Conservation (phyloP, 2,797 vertebrate genomes). For the Enteromius anoplus region DNA sequence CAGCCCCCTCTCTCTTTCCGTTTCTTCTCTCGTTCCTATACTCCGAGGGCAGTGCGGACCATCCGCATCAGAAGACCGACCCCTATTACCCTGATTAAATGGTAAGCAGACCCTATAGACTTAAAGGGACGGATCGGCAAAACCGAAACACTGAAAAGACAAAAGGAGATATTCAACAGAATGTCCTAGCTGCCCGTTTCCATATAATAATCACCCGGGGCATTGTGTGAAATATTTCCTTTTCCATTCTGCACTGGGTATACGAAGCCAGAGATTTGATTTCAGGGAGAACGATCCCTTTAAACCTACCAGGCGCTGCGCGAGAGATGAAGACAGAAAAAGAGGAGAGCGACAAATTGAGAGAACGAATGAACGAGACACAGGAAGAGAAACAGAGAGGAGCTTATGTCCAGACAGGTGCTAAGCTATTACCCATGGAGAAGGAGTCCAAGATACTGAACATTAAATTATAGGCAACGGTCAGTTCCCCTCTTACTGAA, state of each 20-base stretch:
- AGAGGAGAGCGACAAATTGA: constrained; percentile 53
- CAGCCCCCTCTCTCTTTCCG: constrained; percentile 60
- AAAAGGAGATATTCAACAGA: constrained; percentile 13
- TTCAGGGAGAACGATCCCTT: constrained; percentile 4
- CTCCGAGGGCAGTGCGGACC: constrained; percentile 62
- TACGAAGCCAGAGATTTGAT: neutral
- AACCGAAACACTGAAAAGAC: neutral
- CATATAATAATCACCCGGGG: neutral
- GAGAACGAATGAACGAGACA: constrained; percentile 57
- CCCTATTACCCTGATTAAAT: constrained; percentile 3
- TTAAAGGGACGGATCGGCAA: neutral
- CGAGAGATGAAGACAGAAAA: constrained; percentile 29
- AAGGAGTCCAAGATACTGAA: constrained; percentile 88
- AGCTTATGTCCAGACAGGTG: constrained; percentile 50
- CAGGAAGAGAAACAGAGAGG: constrained; percentile 57
- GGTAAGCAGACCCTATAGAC: constrained; percentile 17
- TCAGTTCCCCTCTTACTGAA: constrained; percentile 90
- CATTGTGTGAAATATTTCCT: neutral
- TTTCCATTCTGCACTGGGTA: neutral
- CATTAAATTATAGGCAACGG: constrained; percentile 89
- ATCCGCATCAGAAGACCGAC: constrained; percentile 26
- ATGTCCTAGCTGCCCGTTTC: neutral
- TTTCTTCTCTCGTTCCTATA: constrained; percentile 53
- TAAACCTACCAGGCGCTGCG: constrained; percentile 67
- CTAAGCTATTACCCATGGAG: constrained; percentile 89